Percentiles rank a stretch among this genome's conserved stretches.
Evolutionary conservation across 2,888 invertebrate species (phyloP).

Genomic region (Subacronicta megacephala): DNA sequence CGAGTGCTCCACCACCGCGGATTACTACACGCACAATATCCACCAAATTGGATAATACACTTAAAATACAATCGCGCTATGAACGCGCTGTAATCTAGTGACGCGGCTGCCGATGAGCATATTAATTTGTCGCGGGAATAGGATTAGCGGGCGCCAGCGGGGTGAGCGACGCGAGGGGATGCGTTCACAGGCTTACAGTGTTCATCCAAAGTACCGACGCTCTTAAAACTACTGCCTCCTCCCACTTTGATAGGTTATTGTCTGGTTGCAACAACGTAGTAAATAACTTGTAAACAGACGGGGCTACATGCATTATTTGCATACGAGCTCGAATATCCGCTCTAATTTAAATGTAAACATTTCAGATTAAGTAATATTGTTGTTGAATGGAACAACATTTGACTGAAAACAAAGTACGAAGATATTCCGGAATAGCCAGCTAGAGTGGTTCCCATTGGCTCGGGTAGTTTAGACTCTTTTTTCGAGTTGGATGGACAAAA

Average conservation of each 20-base stretch:
- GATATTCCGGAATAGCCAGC: constrained; percentile 12
- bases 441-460: constrained; percentile 39
- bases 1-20: constrained; percentile 79
- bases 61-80: constrained; percentile 91
- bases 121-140: constrained; percentile 88
- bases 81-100: constrained; percentile 88
- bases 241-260: constrained; percentile 57
- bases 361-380: constrained; percentile 10
- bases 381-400: constrained; percentile 7
- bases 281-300: constrained; percentile 22
- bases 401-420: constrained; percentile 8
- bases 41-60: constrained; percentile 91
- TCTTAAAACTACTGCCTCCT: constrained; percentile 68
- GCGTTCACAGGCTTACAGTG: constrained; percentile 74
- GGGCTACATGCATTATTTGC: constrained; percentile 23
- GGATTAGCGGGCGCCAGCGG: constrained; percentile 78
- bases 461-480: constrained; percentile 65
- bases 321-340: constrained; percentile 13
- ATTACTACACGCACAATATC: constrained; percentile 90
- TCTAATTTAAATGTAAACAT: constrained; percentile 20
- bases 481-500: constrained; percentile 64
- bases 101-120: constrained; percentile 88
- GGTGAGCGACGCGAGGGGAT: constrained; percentile 60
- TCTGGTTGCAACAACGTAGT: constrained; percentile 35
- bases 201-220: constrained; percentile 67